These are phyloP conservation scores for Chloroceryle aenea DNA, from an alignment of 2,113 vertebrate species.

Conservation along the genomic window DNA sequence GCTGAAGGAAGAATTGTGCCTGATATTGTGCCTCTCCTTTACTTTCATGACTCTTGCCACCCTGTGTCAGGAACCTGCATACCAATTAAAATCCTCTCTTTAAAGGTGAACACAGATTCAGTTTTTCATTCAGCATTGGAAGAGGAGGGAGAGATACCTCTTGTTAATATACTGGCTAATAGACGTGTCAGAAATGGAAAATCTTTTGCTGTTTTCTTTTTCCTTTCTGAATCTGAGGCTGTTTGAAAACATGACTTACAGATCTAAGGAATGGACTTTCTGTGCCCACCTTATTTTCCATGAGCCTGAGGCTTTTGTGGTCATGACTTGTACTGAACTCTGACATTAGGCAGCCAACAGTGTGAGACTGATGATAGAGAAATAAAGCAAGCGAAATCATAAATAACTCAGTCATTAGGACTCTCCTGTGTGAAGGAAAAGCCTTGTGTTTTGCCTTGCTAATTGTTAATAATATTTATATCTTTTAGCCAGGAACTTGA, in stretches of 20 bases:
- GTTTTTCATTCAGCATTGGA: background rate
- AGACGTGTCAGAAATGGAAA: background rate
- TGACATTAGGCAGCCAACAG: background rate
- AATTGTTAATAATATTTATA: background rate
- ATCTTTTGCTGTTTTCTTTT: background rate
- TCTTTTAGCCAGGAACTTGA: background rate
- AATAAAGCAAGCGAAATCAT: background rate
- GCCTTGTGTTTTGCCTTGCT: background rate
- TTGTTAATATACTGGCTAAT: background rate
- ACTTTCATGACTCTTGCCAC: background rate
- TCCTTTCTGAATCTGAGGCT: background rate
- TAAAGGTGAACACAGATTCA: background rate
- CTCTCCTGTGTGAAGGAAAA: background rate
- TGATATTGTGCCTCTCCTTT: background rate
- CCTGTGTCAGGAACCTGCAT: background rate
- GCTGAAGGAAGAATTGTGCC: background rate
- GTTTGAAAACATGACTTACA: background rate
- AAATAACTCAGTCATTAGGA: background rate
- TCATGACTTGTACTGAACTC: background rate
- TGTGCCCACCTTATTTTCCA: background rate
- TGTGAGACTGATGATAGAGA: background rate
- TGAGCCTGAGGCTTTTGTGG: background rate
- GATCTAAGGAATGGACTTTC: background rate
- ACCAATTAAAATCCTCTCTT: background rate
- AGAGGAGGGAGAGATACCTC: background rate